A percentile compares a stretch with the other conserved stretches of the same genome.
Conservation (phyloP, 2,888 invertebrate species). For the Drosophila acutilabella region DNA sequence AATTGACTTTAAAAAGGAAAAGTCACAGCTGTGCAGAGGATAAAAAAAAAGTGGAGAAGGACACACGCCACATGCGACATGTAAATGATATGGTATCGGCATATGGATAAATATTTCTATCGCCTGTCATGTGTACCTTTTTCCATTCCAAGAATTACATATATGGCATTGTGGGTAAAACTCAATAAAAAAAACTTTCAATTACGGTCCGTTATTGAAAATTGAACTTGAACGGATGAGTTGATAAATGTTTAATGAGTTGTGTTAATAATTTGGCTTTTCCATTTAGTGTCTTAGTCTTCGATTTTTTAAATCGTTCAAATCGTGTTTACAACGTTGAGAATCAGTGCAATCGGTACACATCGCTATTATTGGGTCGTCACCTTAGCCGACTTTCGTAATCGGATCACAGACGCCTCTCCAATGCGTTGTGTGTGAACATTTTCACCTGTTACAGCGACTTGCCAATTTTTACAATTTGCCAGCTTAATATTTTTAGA, state of each 20-base stretch:
- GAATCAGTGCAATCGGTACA: slow-evolving; percentile 33
- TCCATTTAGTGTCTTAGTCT: slow-evolving; percentile 5
- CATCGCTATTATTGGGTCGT: background rate
- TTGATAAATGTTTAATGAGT: slow-evolving; percentile 62
- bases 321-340: slow-evolving; percentile 11
- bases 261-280: slow-evolving; percentile 10
- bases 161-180: background rate
- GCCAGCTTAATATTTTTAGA: too few relatives aligned
- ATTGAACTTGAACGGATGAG: slow-evolving; percentile 10
- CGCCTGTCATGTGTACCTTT: slow-evolving; percentile 15
- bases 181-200: slow-evolving; percentile 8
- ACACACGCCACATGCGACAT: slow-evolving; percentile 23
- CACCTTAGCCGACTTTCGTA: background rate
- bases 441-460: slow-evolving; percentile 23
- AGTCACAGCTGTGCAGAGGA: slow-evolving; percentile 31
- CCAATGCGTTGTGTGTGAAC: slow-evolving; percentile 20
- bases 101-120: background rate
- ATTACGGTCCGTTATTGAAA: slow-evolving; percentile 4
- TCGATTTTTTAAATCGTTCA: background rate
- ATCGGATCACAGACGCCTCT: background rate
- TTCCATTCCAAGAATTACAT: slow-evolving; percentile 1
- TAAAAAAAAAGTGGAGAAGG: background rate
- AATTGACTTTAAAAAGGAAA: slow-evolving; percentile 35
- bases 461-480: background rate
- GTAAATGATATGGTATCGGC: slow-evolving; percentile 16